Percentiles rank a stretch among this genome's conserved stretches.
These are phyloP conservation scores for Heliconius charithonia DNA, from an alignment of 2,888 invertebrate species.

Conservation along the genomic window DNA sequence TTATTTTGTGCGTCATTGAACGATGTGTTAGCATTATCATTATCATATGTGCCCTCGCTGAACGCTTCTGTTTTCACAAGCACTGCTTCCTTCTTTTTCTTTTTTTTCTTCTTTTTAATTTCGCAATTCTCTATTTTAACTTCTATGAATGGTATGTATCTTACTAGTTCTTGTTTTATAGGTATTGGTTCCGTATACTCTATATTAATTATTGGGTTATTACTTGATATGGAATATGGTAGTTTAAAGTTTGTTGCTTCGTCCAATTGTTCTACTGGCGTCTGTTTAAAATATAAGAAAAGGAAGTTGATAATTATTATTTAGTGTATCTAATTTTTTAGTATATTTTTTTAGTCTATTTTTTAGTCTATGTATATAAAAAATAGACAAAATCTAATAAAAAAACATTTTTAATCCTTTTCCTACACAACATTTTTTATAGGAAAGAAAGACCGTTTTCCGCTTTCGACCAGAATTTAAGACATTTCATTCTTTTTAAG, in stretches of 20 bases:
- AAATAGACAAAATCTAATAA: no score
- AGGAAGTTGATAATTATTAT: no score
- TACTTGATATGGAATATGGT: slow-evolving; percentile 28
- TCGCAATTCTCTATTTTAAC: slow-evolving; percentile 46
- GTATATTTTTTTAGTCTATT: no score
- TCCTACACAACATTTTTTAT: no score
- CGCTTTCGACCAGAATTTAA: no score
- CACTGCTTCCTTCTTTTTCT: slow-evolving; percentile 43
- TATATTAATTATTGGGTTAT: slow-evolving; percentile 33
- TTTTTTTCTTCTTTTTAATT: slow-evolving; percentile 49
- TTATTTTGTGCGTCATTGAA: slow-evolving; percentile 9
- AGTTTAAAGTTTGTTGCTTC: slow-evolving; percentile 13
- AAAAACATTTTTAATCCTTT: no score
- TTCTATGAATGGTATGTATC: slow-evolving; percentile 33
- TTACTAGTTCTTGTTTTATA: slow-evolving; percentile 46
- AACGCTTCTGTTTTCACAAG: slow-evolving; percentile 43
- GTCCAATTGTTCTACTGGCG: neutral
- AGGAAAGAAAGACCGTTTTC: no score
- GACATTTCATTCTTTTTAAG: no score
- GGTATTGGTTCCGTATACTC: slow-evolving; percentile 36
- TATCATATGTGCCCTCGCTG: slow-evolving; percentile 29
- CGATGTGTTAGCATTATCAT: slow-evolving; percentile 40
- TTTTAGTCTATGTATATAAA: no score
- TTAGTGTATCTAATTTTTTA: no score
- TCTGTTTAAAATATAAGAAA: neutral